phyloP scores from a whole-genome alignment of 2,888 invertebrate genomes.

The Hyles lineata region DNA sequence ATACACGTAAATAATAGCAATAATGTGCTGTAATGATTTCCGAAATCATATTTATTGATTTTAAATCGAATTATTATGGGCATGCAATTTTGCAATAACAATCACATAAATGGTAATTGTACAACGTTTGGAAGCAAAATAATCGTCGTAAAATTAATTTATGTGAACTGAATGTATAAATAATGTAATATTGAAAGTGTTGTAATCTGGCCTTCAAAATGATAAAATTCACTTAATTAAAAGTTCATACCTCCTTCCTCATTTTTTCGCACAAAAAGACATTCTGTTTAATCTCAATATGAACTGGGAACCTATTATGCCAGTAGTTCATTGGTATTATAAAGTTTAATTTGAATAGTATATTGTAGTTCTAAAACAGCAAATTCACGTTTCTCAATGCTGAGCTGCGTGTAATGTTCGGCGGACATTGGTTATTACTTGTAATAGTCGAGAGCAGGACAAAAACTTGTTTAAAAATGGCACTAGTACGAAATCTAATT shows the following conservation, averaged over 20 bases:
- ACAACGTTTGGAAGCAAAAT: background rate
- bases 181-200: background rate
- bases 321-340: conserved; percentile 1
- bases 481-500: conserved; percentile 2
- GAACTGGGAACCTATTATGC: background rate
- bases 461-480: background rate
- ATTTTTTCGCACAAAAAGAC: background rate
- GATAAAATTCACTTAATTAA: background rate
- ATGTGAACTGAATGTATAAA: background rate
- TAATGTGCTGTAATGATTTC: background rate
- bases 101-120: background rate
- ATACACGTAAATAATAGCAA: background rate
- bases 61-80: background rate
- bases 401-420: background rate
- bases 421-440: conserved; percentile 5
- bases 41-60: background rate
- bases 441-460: too few species aligned
- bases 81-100: background rate
- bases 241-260: background rate
- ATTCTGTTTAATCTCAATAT: background rate
- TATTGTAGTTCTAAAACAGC: background rate
- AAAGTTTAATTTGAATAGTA: conserved; percentile 2
- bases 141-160: background rate
- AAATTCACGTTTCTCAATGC: background rate
- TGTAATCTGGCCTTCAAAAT: background rate